Evolutionary conservation across 2,888 invertebrate species (phyloP).

Genomic region (Resseliella maxima): DNA sequence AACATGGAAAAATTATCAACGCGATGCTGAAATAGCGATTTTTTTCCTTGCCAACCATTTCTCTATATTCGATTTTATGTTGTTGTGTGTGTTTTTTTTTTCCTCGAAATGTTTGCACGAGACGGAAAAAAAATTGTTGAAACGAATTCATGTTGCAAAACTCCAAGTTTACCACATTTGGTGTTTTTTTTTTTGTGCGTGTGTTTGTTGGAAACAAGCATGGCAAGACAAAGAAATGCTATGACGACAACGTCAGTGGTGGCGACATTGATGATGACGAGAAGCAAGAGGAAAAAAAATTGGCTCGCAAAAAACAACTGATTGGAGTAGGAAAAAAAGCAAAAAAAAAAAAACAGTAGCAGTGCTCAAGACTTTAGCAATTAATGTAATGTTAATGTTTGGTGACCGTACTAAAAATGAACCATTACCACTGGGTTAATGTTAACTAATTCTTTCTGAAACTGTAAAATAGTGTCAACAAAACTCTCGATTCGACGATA

Average conservation of each 20-base stretch:
- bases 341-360: background rate
- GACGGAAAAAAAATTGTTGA: no score
- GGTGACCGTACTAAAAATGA: background rate
- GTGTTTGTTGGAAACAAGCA: background rate
- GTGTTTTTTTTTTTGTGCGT: no score
- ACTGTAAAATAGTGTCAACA: slow-evolving; percentile 14
- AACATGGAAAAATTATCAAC: slow-evolving; percentile 4
- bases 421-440: background rate
- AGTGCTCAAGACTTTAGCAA: background rate
- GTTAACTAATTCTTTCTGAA: background rate
- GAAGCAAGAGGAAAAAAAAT: no score
- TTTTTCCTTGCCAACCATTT: background rate
- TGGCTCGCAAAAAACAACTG: no score
- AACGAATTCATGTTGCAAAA: no score
- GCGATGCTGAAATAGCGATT: background rate
- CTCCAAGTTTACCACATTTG: no score
- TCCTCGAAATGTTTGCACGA: no score
- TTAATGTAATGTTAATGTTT: slow-evolving; percentile 19
- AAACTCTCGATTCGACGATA: background rate
- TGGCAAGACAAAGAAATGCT: background rate
- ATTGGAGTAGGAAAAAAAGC: background rate
- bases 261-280: no score
- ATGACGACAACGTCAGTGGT: no score
- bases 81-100: no score
- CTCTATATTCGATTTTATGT: background rate